Base-by-base conservation (phyloP, 2,888 invertebrate genomes). In the Drosophila gaucha region DNA sequence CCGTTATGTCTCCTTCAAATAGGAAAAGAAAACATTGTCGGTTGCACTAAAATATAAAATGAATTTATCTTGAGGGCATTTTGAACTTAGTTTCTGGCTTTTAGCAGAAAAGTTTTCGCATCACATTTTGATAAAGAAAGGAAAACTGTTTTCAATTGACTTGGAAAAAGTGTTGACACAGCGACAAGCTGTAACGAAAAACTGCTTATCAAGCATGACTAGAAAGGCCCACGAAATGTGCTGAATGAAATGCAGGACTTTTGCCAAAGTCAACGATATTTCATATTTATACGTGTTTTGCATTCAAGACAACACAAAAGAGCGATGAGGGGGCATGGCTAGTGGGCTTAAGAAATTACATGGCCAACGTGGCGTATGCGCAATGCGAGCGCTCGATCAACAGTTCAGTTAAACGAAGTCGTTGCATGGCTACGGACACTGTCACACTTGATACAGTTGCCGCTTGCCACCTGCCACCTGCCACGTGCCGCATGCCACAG, bases 141-240 rank as follows among this genome's bases (percentile, higher is more conserved):
- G 8, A 18, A 20, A 64, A 68, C 43, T 54, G 52, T 51, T 68
- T 73, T 73, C 54, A 73, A 73, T 68, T 57, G 54, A 73, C 52
- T 66, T 69, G 41, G 36, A 57, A 58, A 41, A 76, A 67, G 55
- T 74, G 75, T 74, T 66, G 71, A 63, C 67, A 38, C 59, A 63
- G 76, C 76, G 35, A 28, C 55, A 50, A 57, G 49, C 12, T 28
- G 38, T 4, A 36, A 28, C 26, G 36, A 16, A 31, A 57, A 75
- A 66, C 51, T 63, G 73, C 73, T 70, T 75, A 59, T 54, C 50
- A 44, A 57, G 72, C 73, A 68, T 60, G 76, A 60, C 24, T 3
- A 5, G 10, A 14, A 6, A 0, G 24, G n/a, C n/a, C n/a, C n/a
- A n/a, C n/a, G n/a, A n/a, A n/a, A n/a, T n/a, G n/a, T n/a, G n/a